These are phyloP conservation scores for Stegostoma tigrinum DNA, from an alignment of 2,113 vertebrate species.

Conservation along the genomic window DNA sequence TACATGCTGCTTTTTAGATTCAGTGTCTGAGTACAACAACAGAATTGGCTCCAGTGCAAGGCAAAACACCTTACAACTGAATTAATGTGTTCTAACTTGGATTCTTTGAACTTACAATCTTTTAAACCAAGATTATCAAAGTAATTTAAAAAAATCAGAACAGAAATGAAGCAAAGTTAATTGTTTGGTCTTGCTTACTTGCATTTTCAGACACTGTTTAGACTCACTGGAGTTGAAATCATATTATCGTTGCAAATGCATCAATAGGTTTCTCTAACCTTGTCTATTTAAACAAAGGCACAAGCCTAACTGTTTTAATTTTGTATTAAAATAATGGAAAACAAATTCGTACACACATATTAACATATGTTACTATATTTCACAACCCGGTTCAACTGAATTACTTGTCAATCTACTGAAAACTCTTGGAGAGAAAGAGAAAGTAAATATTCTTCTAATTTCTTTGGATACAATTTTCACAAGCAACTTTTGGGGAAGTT, in stretches of 20 bases:
- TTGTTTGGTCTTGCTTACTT: not conserved
- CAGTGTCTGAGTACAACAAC: not conserved
- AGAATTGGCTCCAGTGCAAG: not conserved
- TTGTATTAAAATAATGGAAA: not conserved
- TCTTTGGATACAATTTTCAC: constrained; percentile 11
- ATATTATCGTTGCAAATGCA: not conserved
- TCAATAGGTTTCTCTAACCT: not conserved
- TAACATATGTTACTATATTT: constrained; percentile 2
- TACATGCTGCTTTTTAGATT: not conserved
- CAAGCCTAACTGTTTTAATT: not conserved
- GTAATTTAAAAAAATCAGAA: not conserved
- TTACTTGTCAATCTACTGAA: not conserved
- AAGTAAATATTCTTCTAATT: constrained; percentile 2
- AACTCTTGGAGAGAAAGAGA: not conserved
- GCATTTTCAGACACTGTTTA: not conserved
- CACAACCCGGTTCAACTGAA: not conserved
- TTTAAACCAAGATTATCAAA: not conserved
- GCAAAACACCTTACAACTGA: not conserved
- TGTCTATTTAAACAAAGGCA: not conserved
- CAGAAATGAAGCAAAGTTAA: not conserved
- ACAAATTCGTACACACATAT: not conserved
- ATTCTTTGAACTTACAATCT: not conserved
- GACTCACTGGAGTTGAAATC: too few species aligned
- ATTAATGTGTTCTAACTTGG: not conserved
- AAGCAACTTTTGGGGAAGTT: not conserved